phyloP scores from a whole-genome alignment of 2,888 invertebrate species.

The Stenodera caucasica region DNA sequence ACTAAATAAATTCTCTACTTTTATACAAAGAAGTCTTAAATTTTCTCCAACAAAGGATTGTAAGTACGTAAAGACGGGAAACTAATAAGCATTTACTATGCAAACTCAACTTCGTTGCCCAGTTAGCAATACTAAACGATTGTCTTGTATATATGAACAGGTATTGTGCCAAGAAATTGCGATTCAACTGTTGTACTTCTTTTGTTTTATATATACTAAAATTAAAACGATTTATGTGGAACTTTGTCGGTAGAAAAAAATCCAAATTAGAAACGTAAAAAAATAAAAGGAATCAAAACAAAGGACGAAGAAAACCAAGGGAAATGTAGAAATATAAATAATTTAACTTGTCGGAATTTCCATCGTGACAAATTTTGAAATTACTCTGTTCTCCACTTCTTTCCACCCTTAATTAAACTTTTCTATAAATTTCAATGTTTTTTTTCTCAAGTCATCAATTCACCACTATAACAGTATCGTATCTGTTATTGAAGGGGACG shows the following conservation, averaged over 20 bases:
- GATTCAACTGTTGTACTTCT: slow-evolving; percentile 7
- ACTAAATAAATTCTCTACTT: slow-evolving; percentile 39
- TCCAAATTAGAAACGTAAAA: not conserved
- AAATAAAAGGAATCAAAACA: not conserved
- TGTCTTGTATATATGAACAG: slow-evolving; percentile 32
- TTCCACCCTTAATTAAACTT: slow-evolving; percentile 1
- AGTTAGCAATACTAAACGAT: slow-evolving; percentile 35
- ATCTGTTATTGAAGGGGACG: slow-evolving; percentile 1
- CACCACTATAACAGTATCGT: not conserved
- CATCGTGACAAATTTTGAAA: not conserved
- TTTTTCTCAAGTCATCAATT: not conserved
- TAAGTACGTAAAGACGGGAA: slow-evolving; percentile 36
- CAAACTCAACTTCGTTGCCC: slow-evolving; percentile 29
- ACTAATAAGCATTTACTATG: slow-evolving; percentile 41
- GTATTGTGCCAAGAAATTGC: slow-evolving; percentile 31
- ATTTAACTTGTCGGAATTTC: slow-evolving; percentile 6
- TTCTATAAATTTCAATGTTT: not conserved
- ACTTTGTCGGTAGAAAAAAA: too few relatives aligned
- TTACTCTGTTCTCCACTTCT: not conserved
- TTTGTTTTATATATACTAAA: not conserved
- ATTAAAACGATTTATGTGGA: not conserved
- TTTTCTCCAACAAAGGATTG: slow-evolving; percentile 41
- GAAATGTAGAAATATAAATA: not conserved
- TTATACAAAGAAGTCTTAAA: slow-evolving; percentile 42
- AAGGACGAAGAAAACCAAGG: not conserved